These are phyloP conservation scores for Anastrepha ludens DNA, from an alignment of 1,140 invertebrate genomes.

Conservation along the genomic window DNA sequence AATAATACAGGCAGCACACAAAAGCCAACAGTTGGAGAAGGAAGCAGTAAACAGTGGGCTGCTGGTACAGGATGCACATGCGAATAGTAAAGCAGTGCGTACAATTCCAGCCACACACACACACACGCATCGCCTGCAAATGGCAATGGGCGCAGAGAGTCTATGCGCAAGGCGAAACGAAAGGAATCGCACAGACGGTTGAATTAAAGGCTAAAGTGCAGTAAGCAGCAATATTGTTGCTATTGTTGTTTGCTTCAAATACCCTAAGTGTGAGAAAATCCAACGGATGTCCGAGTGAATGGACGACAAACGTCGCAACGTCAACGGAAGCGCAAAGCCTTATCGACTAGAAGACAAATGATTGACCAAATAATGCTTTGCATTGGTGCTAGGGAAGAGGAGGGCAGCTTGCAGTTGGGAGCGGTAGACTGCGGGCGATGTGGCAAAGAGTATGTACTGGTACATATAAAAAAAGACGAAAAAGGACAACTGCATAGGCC, in stretches of 20 bases:
- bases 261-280: slow-evolving; percentile 29
- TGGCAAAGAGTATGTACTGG: not conserved
- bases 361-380: slow-evolving; percentile 8
- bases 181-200: not conserved
- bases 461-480: too few species aligned
- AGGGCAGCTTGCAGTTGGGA: too few species aligned
- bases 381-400: too few species aligned
- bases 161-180: not conserved
- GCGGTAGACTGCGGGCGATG: not conserved
- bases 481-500: too few species aligned
- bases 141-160: not conserved
- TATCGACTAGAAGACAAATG: slow-evolving; percentile 35
- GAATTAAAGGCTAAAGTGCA: slow-evolving; percentile 37
- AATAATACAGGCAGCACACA: slow-evolving; percentile 61
- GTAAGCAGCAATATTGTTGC: not conserved
- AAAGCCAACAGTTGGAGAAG: not conserved
- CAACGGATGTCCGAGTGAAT: slow-evolving; percentile 38
- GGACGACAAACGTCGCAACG: not conserved
- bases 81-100: not conserved
- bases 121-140: not conserved
- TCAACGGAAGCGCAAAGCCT: slow-evolving; percentile 37
- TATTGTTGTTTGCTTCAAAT: not conserved
- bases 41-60: not conserved
- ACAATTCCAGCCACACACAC: not conserved
- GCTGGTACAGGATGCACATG: not conserved